These are phyloP conservation scores for Brachionus paranguensis DNA, from an alignment of 1,140 invertebrate genomes.

Conservation along the genomic window DNA sequence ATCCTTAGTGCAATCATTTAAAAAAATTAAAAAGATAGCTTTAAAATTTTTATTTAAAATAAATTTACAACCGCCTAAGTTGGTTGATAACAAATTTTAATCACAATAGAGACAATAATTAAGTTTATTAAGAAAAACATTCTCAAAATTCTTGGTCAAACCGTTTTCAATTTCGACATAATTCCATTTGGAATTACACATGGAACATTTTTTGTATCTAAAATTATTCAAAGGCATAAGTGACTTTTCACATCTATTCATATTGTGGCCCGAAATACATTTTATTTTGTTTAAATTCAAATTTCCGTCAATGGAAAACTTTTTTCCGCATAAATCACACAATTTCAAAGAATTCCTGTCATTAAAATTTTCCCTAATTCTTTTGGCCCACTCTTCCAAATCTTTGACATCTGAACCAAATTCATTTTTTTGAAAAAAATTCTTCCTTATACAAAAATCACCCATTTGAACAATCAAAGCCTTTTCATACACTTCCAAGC, in stretches of 20 bases:
- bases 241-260: slow-evolving; percentile 1
- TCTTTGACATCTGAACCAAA: neutral
- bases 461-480: neutral
- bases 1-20: too few species aligned
- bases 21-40: neutral
- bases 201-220: neutral
- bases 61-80: neutral
- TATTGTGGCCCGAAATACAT: neutral
- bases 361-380: neutral
- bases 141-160: neutral
- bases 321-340: slow-evolving; percentile 1
- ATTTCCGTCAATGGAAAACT: neutral
- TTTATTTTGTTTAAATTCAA: neutral
- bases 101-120: slow-evolving; percentile 3
- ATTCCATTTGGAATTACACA: slow-evolving; percentile 33
- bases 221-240: slow-evolving; percentile 13
- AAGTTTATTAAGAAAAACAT: neutral
- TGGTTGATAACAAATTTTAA: neutral
- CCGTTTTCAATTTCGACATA: neutral
- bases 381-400: neutral
- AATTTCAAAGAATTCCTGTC: neutral
- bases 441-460: neutral
- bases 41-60: neutral
- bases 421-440: slow-evolving; percentile 7
- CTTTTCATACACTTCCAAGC: neutral